A percentile compares a stretch with the other conserved stretches of the same genome.
Conservation (phyloP, 1,140 invertebrate species). For the Dysdera silvatica region DNA sequence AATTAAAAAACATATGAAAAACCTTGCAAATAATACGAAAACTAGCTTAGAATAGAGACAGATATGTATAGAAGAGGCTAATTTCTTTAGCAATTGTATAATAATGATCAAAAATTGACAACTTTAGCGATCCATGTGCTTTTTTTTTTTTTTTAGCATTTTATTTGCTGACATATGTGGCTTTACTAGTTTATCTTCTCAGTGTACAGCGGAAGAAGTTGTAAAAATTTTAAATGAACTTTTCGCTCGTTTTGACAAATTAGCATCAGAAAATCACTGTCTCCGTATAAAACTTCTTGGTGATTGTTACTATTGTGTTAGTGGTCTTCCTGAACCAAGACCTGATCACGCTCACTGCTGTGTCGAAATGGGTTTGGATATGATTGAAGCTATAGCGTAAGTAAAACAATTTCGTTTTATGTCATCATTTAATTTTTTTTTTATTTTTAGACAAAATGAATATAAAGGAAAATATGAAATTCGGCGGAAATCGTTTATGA, state of each 20-base stretch:
- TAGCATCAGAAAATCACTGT: slow-evolving; percentile 84
- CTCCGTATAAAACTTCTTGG: slow-evolving; percentile 84
- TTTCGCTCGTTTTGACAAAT: slow-evolving; percentile 87
- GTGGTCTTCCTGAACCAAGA: slow-evolving; percentile 74
- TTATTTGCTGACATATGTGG: slow-evolving; percentile 97
- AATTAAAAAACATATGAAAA: no score
- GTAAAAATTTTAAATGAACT: slow-evolving; percentile 90
- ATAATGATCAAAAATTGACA: no score
- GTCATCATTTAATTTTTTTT: neutral
- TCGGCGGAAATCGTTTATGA: no score
- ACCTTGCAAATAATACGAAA: no score
- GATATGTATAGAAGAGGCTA: no score
- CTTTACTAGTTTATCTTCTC: slow-evolving; percentile 87
- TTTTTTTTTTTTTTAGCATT: slow-evolving; percentile 60
- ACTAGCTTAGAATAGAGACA: no score
- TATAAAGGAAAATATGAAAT: neutral
- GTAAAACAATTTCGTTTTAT: slow-evolving; percentile 45
- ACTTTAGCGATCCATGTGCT: no score
- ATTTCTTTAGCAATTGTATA: no score
- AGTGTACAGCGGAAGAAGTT: slow-evolving; percentile 91
- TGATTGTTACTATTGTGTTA: slow-evolving; percentile 93
- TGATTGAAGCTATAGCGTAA: slow-evolving; percentile 94
- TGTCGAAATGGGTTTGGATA: slow-evolving; percentile 91
- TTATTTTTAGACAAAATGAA: neutral
- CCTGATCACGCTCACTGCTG: slow-evolving; percentile 87